Evolutionary conservation across 2,113 vertebrate genomes (phyloP).

Genomic region (Cynocephalus volans): DNA sequence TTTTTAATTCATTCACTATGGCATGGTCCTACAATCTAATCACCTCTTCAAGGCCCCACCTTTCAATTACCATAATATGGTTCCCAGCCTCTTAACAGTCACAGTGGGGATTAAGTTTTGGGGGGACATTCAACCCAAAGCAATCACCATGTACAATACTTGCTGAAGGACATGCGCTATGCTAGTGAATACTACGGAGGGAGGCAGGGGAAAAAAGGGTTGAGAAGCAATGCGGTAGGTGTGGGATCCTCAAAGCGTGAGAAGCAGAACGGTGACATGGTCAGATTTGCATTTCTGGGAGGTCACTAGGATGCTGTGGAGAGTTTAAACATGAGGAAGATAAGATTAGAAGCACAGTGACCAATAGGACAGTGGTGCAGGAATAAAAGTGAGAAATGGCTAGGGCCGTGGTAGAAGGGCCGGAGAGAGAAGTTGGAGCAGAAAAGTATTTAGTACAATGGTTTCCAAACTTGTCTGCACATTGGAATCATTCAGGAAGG

Average conservation of each 20-base stretch:
- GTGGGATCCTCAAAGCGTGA: neutral
- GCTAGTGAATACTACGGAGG: neutral
- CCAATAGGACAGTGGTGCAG: neutral
- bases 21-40: too few relatives aligned
- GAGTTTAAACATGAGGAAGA: neutral
- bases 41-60: too few relatives aligned
- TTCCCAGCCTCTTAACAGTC: too few relatives aligned
- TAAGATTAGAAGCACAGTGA: constrained; percentile 10
- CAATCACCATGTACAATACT: neutral
- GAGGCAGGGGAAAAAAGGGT: neutral
- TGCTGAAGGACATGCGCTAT: neutral
- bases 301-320: neutral
- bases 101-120: too few relatives aligned
- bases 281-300: neutral
- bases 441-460: neutral
- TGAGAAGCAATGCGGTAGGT: neutral
- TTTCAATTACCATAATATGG: too few relatives aligned
- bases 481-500: neutral
- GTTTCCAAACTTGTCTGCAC: neutral
- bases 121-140: neutral
- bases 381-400: neutral
- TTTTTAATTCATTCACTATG: too few relatives aligned
- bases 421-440: neutral
- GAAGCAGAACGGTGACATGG: neutral
- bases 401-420: neutral